phyloP scores from a whole-genome alignment of 2,888 invertebrate genomes.

The Thymelicus lineola region DNA sequence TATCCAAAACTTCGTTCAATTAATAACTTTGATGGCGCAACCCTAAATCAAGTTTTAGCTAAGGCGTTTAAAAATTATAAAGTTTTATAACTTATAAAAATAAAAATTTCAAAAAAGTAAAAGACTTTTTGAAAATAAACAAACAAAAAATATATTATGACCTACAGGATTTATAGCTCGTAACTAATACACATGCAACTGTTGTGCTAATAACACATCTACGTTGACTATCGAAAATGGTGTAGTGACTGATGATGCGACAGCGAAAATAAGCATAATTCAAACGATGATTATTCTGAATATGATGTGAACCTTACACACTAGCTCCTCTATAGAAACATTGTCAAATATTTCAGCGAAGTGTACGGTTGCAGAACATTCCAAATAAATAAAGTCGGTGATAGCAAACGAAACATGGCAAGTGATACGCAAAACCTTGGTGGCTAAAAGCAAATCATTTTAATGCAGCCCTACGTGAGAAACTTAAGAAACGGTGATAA shows the following conservation, averaged over 20 bases:
- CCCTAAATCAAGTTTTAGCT: slow-evolving; percentile 1
- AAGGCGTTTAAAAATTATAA: slow-evolving; percentile 7
- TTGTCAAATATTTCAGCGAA: slow-evolving; percentile 49
- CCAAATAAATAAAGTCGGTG: slow-evolving; percentile 49
- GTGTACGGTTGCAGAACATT: slow-evolving; percentile 49
- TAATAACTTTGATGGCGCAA: neutral
- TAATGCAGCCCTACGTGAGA: slow-evolving; percentile 54
- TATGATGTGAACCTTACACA: slow-evolving; percentile 73
- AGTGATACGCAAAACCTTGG: slow-evolving; percentile 14
- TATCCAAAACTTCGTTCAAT: slow-evolving; percentile 41
- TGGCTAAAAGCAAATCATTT: slow-evolving; percentile 58
- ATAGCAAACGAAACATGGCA: slow-evolving; percentile 49
- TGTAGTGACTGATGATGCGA: slow-evolving; percentile 68
- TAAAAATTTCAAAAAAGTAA: neutral
- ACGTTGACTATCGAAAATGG: slow-evolving; percentile 65
- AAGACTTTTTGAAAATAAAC: neutral
- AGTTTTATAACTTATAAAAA: neutral
- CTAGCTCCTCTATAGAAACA: slow-evolving; percentile 56
- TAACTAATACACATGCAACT: slow-evolving; percentile 43
- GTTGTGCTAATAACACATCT: slow-evolving; percentile 31
- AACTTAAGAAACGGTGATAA: slow-evolving; percentile 48
- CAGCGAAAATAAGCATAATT: slow-evolving; percentile 58
- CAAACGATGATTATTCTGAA: slow-evolving; percentile 59
- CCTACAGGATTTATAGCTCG: neutral
- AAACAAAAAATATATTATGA: neutral